These are phyloP conservation scores for Mythimna pallens DNA, from an alignment of 2,888 invertebrate species.

Conservation along the genomic window DNA sequence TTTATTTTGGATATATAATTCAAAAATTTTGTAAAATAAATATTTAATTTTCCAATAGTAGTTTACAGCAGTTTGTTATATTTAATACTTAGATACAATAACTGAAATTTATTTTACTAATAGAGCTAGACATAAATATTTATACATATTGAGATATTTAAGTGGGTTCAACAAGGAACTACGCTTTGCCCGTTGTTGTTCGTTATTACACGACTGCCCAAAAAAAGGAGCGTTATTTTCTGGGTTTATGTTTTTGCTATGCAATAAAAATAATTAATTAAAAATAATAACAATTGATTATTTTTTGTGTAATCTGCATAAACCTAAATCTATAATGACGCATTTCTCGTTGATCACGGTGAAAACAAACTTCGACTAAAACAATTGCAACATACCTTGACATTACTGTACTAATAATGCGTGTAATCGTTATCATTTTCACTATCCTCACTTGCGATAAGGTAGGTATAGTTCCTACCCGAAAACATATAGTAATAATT, in stretches of 20 bases:
- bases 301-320: background rate
- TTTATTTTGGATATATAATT: too few relatives aligned
- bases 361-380: constrained; percentile 2
- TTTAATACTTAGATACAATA: too few relatives aligned
- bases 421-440: constrained; percentile 63
- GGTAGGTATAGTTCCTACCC: constrained; percentile 14
- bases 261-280: too few relatives aligned
- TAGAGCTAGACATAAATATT: background rate
- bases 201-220: too few relatives aligned
- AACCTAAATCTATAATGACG: constrained; percentile 1
- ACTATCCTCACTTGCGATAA: constrained; percentile 58
- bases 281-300: too few relatives aligned
- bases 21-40: too few relatives aligned
- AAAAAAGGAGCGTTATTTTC: too few relatives aligned
- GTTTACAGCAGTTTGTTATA: background rate
- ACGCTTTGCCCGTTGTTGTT: background rate
- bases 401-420: constrained; percentile 41
- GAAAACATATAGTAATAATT: constrained; percentile 6
- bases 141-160: background rate
- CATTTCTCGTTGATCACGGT: background rate
- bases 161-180: background rate
- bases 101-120: background rate
- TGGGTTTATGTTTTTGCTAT: background rate
- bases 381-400: constrained; percentile 40
- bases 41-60: too few relatives aligned